A percentile compares a stretch with the other conserved stretches of the same genome.
Evolutionary conservation across 2,113 vertebrate species (phyloP).

Genomic region (Odontesthes bonariensis): DNA sequence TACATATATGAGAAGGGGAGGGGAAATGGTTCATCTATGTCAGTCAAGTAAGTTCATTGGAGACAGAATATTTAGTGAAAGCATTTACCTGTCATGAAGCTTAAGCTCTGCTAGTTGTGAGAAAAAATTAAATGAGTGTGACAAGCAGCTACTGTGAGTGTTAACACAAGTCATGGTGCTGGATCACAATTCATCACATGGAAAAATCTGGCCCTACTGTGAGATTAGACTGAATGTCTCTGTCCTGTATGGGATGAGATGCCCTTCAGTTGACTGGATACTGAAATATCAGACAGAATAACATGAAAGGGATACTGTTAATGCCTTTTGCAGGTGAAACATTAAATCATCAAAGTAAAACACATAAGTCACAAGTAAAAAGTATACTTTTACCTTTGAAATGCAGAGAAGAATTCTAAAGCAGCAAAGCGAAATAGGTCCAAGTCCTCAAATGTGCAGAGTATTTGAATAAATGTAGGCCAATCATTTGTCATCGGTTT

Average conservation of each 20-base stretch:
- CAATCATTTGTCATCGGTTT: background rate
- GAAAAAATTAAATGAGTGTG: constrained; percentile 11
- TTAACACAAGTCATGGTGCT: background rate
- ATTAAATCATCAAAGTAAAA: background rate
- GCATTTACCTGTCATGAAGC: constrained; percentile 25
- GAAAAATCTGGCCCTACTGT: background rate
- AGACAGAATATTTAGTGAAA: constrained; percentile 51
- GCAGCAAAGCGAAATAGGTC: background rate
- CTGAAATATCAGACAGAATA: background rate
- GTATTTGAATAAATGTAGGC: background rate
- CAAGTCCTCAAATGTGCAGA: background rate
- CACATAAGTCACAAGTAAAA: background rate
- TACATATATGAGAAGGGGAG: background rate
- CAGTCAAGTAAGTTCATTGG: constrained; percentile 44
- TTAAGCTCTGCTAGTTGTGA: constrained; percentile 2
- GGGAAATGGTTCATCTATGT: constrained; percentile 37
- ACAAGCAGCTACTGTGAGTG: constrained; percentile 5
- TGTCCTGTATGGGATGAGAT: too few relatives aligned
- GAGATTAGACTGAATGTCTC: background rate
- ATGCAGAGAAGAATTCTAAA: background rate
- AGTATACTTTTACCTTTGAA: background rate
- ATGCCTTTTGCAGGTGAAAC: background rate
- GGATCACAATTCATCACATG: background rate
- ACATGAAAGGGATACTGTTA: background rate
- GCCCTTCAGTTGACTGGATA: too few relatives aligned